phyloP scores from a whole-genome alignment of 2,113 vertebrate genomes.

The Vulpes lagopus region DNA sequence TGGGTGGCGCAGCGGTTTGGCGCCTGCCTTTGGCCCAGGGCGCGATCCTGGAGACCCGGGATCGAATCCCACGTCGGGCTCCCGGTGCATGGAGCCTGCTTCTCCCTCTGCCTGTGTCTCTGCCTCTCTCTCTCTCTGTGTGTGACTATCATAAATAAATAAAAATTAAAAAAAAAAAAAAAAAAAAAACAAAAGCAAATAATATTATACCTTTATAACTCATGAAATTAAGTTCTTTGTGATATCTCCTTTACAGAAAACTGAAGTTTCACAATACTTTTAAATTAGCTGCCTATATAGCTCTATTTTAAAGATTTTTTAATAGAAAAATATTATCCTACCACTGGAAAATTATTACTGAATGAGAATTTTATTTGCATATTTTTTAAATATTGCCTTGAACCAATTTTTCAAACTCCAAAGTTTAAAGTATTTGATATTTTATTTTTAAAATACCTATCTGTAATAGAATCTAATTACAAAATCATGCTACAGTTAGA shows the following conservation, averaged over 20 bases:
- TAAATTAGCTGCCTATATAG: background rate
- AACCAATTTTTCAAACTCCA: conserved; percentile 38
- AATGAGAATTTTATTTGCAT: background rate
- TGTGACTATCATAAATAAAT: no score
- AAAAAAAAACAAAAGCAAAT: conserved; percentile 43
- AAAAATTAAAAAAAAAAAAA: no score
- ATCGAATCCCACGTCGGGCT: no score
- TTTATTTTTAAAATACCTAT: conserved; percentile 30
- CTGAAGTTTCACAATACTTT: conserved; percentile 10
- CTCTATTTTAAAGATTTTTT: background rate
- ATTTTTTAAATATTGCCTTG: conserved; percentile 38
- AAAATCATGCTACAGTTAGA: conserved; percentile 23
- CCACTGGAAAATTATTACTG: background rate
- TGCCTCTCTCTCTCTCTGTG: no score
- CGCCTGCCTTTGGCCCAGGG: no score
- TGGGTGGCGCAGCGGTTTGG: no score
- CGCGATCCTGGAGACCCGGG: no score
- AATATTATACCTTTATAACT: background rate
- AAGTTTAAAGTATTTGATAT: conserved; percentile 32
- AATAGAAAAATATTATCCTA: conserved; percentile 17
- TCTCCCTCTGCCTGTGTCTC: no score
- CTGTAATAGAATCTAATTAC: conserved; percentile 48
- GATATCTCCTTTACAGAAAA: background rate
- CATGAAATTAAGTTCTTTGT: background rate
- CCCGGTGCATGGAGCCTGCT: no score